phyloP scores from a whole-genome alignment of 2,888 invertebrate genomes.

The Suillia variegata region DNA sequence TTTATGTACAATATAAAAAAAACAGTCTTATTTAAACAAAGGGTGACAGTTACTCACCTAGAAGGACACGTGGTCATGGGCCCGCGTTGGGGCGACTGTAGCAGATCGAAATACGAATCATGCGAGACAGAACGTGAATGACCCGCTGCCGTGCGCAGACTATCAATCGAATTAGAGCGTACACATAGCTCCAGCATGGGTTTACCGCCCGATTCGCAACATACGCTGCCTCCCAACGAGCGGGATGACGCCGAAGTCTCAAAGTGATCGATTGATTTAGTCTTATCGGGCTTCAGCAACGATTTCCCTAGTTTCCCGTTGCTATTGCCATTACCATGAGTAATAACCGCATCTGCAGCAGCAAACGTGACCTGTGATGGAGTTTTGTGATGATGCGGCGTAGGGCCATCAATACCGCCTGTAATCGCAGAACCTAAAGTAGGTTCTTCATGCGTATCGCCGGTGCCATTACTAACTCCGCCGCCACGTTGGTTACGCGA shows the following conservation, averaged over 20 bases:
- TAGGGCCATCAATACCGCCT: constrained; percentile 24
- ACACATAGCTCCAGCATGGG: constrained; percentile 60
- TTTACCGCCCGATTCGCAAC: constrained; percentile 39
- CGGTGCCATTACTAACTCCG: constrained; percentile 39
- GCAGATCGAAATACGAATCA: constrained; percentile 86
- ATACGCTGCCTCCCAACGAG: constrained; percentile 24
- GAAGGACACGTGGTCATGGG: constrained; percentile 59
- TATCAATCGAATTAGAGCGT: constrained; percentile 61
- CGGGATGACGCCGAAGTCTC: constrained; percentile 54
- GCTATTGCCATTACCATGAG: constrained; percentile 34
- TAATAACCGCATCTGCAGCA: constrained; percentile 44
- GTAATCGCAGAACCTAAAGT: constrained; percentile 28
- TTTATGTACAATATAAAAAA: no score
- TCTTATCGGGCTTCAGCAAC: constrained; percentile 51
- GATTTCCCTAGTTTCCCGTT: constrained; percentile 43
- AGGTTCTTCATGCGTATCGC: constrained; percentile 44
- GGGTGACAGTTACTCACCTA: constrained; percentile 48
- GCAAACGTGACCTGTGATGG: constrained; percentile 54
- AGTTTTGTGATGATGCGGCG: constrained; percentile 39
- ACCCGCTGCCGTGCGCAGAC: constrained; percentile 58
- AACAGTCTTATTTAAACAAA: not conserved
- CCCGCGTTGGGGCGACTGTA: constrained; percentile 61
- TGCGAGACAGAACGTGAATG: constrained; percentile 81
- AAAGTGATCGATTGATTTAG: constrained; percentile 58
- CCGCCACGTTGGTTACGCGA: constrained; percentile 60